phyloP scores from a whole-genome alignment of 2,888 invertebrate genomes.

The Philereme transversata region DNA sequence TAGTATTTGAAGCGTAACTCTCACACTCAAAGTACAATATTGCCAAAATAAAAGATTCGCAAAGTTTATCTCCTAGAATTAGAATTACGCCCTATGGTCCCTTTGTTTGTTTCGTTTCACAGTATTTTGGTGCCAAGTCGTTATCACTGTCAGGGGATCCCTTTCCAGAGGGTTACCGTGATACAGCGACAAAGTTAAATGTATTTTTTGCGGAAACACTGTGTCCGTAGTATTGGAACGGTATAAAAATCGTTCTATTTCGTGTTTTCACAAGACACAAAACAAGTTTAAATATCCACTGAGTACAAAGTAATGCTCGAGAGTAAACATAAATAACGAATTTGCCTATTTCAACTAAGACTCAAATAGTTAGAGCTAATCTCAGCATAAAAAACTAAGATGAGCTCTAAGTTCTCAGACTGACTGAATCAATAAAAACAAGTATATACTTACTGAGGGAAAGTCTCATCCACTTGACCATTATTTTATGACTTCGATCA shows the following conservation, averaged over 20 bases:
- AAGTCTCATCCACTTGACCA: conserved; percentile 4
- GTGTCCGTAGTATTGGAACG: conserved; percentile 16
- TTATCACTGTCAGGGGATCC: conserved; percentile 63
- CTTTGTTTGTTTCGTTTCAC: conserved; percentile 55
- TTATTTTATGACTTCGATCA: conserved; percentile 4
- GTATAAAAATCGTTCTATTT: conserved; percentile 17
- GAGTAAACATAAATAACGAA: too few relatives aligned
- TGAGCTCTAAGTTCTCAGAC: too few relatives aligned
- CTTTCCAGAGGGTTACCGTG: conserved; percentile 57
- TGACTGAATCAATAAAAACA: background rate
- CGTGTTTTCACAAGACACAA: background rate
- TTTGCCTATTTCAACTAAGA: too few relatives aligned
- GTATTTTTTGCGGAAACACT: conserved; percentile 46
- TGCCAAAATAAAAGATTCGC: conserved; percentile 25
- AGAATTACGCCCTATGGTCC: conserved; percentile 36
- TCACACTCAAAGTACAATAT: background rate
- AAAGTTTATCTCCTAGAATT: conserved; percentile 38
- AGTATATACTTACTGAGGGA: background rate
- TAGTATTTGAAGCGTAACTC: background rate
- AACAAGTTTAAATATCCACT: too few relatives aligned
- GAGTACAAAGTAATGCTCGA: background rate
- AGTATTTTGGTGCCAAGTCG: conserved; percentile 58
- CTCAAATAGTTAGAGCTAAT: too few relatives aligned
- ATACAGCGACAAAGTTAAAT: conserved; percentile 65
- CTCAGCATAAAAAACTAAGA: too few relatives aligned